phyloP scores from a whole-genome alignment of 2,113 vertebrate species.

The Tinamus guttatus region DNA sequence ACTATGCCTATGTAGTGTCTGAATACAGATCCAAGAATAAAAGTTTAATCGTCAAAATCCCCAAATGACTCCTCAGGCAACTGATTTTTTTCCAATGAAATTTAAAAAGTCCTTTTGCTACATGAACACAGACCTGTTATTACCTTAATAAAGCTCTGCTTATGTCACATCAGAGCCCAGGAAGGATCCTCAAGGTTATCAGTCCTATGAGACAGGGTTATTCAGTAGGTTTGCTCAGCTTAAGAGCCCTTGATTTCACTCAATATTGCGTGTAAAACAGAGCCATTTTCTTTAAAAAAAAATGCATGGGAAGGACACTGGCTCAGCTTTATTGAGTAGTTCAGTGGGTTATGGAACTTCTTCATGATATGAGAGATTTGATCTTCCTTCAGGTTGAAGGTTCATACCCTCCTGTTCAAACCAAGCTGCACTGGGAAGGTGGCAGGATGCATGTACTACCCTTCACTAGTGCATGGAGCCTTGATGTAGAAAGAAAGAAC shows the following conservation, averaged over 20 bases:
- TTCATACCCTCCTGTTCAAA: background rate
- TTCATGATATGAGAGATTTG: background rate
- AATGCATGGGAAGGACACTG: background rate
- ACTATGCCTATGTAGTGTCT: background rate
- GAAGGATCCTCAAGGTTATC: background rate
- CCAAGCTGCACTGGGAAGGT: background rate
- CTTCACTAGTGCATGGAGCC: rapidly evolving
- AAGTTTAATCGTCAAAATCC: background rate
- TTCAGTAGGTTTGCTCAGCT: background rate
- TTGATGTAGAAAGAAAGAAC: background rate
- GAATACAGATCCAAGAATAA: background rate
- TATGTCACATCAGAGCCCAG: background rate
- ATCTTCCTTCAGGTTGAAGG: background rate
- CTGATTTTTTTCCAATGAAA: background rate
- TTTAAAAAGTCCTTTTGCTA: background rate
- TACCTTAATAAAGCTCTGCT: background rate
- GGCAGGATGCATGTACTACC: background rate
- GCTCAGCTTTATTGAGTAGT: background rate
- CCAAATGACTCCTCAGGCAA: background rate
- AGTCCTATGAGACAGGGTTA: background rate
- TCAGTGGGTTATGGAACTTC: background rate
- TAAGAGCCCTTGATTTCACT: background rate
- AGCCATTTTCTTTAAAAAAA: background rate
- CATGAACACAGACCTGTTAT: background rate
- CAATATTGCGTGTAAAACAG: background rate